Percentiles rank a stretch among this genome's conserved stretches.
Conservation (phyloP, 2,888 invertebrate genomes). For the Poecilus cupreus region DNA sequence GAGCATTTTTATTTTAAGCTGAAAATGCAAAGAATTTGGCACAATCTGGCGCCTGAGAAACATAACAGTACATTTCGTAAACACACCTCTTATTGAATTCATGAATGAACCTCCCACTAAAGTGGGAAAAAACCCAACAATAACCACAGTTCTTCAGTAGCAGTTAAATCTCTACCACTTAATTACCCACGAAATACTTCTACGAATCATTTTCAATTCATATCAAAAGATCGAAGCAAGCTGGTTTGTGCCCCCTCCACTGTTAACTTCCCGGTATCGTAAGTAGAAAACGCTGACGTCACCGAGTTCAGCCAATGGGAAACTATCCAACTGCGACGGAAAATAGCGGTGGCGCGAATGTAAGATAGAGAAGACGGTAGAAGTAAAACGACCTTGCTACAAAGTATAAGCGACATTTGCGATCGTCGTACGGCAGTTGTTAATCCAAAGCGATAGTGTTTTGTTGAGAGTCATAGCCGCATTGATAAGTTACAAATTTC, state of each 20-base stretch:
- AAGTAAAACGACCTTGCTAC: conserved; percentile 63
- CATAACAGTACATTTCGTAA: conserved; percentile 22
- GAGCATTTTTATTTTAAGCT: conserved; percentile 14
- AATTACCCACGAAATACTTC: conserved; percentile 2
- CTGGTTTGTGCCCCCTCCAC: conserved; percentile 61
- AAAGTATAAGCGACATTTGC: conserved; percentile 66
- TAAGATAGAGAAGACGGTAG: conserved; percentile 53
- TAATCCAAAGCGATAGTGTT: conserved; percentile 13
- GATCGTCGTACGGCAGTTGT: conserved; percentile 65
- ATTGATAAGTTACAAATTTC: no score
- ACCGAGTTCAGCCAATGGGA: conserved; percentile 63
- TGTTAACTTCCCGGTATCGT: conserved; percentile 57
- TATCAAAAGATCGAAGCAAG: conserved; percentile 9
- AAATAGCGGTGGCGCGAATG: not conserved
- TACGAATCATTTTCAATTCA: conserved; percentile 7
- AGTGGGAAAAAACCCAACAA: not conserved
- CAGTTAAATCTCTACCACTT: no score
- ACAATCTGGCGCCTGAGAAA: conserved; percentile 16
- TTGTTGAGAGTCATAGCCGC: not conserved
- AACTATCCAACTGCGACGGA: conserved; percentile 59
- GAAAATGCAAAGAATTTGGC: conserved; percentile 42
- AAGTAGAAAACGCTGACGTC: conserved; percentile 63
- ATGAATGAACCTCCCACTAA: conserved; percentile 11
- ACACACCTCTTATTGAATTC: not conserved
- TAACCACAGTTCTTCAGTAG: not conserved